Evolutionary conservation across 2,888 invertebrate genomes (phyloP), one percentile per base, ranked within the genome.

Genomic region (Hofmannophila pseudospretella): DNA sequence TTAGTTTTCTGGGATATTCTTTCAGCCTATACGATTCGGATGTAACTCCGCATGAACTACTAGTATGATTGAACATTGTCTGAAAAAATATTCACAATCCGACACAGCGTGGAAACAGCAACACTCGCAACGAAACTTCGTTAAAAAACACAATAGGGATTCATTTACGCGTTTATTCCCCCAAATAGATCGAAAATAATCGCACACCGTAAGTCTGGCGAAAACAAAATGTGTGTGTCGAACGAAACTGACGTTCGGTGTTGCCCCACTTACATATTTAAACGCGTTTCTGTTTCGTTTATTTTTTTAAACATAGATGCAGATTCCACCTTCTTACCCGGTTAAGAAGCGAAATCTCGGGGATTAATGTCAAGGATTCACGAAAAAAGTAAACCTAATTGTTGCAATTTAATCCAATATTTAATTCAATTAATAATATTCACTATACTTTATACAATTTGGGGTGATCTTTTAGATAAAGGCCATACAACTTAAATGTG

Each of bases 31-130:
- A 70, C 51, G 57, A 59, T 11, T 59, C 50, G 7, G 23, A 23
- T 20, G 61, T 47, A 27, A 58, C 56, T 51, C 57, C 67, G 40
- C 66, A 69, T 30, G 71, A 71, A 45, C 68, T 68, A 39, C 69
- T 69, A 7, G 75, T 68, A 36, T 73, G 75, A 54, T 77, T 75
- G 51, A 81, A 80, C 81, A 81, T 80, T 11, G 20, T 31, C 12
- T 22, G 9, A 31, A 26, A 33, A 26, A 11, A 7, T 23, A 5
- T 20, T 14, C 28, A 8, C n/a, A 11, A 39, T 41, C 34, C 12
- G 7, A 2, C 31, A 32, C 19, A 23, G 16, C 1, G 32, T 33
- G 41, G 43, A 37, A 16, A 32, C n/a, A 27, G 8, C 25, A 26
- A 9, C 11, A 19, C 25, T 10, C 30, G 4, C 25, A 11, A 11